Evolutionary conservation across 1,140 invertebrate species (phyloP).

Genomic region (Lineus longissimus): DNA sequence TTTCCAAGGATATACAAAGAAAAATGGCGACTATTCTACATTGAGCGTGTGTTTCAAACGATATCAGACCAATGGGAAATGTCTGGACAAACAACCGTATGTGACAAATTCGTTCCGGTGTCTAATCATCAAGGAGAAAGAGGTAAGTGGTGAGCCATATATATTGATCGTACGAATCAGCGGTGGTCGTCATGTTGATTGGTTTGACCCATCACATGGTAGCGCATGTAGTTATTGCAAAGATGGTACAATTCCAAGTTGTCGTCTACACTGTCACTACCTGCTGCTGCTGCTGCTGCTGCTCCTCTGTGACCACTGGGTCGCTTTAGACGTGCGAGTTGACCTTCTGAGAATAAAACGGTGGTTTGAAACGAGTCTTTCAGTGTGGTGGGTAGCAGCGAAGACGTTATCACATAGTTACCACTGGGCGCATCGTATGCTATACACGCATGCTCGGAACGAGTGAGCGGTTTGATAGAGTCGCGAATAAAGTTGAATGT

Average conservation of each 20-base stretch:
- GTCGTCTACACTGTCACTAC: background rate
- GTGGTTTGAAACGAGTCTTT: too few relatives aligned
- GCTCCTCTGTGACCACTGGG: too few relatives aligned
- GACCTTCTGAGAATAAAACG: too few relatives aligned
- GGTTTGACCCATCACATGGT: too few relatives aligned
- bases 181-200: too few relatives aligned
- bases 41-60: background rate
- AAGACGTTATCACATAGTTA: background rate
- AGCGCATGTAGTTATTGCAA: background rate
- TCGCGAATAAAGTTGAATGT: background rate
- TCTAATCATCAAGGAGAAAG: conserved; percentile 1
- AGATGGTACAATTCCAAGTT: background rate
- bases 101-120: background rate
- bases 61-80: background rate
- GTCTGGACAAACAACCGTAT: background rate
- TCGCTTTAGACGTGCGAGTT: too few relatives aligned
- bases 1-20: background rate
- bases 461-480: background rate
- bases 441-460: background rate
- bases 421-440: background rate
- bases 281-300: background rate
- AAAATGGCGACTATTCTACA: background rate
- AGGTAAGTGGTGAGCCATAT: background rate
- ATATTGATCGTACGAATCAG: too few relatives aligned
- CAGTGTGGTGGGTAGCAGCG: background rate